Evolutionary conservation across 2,113 vertebrate genomes (phyloP).

Genomic region (Mormyrus iriodes): DNA sequence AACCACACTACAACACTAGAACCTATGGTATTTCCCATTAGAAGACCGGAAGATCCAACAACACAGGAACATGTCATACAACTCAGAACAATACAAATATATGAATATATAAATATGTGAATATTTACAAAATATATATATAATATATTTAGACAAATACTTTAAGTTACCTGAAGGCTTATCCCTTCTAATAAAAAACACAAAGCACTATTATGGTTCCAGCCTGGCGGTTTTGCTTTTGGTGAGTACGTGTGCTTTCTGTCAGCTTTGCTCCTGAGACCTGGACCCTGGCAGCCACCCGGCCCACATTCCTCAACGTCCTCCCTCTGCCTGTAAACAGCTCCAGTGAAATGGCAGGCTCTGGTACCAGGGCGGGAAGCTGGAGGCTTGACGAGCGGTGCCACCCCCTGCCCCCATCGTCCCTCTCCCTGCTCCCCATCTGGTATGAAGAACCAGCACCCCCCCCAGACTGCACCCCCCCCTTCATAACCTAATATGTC

Average conservation of each 20-base stretch:
- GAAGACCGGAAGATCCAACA: background rate
- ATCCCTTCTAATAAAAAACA: conserved; percentile 26
- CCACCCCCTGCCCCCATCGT: background rate
- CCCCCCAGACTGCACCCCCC: background rate
- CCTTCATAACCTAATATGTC: background rate
- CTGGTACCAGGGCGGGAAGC: background rate
- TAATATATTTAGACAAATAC: conserved; percentile 12
- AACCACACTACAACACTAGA: background rate
- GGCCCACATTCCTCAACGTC: conserved; percentile 9
- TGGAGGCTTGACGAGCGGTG: background rate
- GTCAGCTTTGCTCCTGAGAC: background rate
- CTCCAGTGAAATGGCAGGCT: conserved; percentile 15
- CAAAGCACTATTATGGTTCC: conserved; percentile 20
- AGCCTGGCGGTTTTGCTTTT: background rate
- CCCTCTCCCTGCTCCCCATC: background rate
- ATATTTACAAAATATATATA: conserved; percentile 45
- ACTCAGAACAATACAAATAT: conserved; percentile 26
- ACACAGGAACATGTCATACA: conserved; percentile 8
- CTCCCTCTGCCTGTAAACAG: background rate
- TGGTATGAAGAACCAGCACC: background rate
- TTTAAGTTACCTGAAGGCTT: conserved; percentile 24
- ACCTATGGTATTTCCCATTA: background rate
- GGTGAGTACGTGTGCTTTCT: background rate
- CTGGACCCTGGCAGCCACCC: background rate
- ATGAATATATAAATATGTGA: conserved; percentile 48